Evolutionary conservation across 2,888 invertebrate genomes (phyloP), one percentile per base, ranked within the genome.

Genomic region (Polyommatus iphigenia): DNA sequence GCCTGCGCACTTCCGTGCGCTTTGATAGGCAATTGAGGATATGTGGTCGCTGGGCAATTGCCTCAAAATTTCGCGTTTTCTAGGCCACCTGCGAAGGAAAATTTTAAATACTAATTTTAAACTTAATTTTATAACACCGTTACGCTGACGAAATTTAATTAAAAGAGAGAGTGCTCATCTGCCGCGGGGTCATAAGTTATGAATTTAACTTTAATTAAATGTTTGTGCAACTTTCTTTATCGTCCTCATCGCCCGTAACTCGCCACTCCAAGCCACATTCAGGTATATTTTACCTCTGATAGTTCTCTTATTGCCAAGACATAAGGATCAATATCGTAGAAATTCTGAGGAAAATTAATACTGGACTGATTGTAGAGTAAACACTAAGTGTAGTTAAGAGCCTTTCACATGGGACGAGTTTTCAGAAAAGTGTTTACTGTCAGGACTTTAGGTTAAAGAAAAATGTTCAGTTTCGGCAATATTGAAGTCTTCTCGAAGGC

Each of bases 121-220:
- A 18, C 54, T 59, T 59, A 59, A n/a, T 20, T 59, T 59, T 10
- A 10, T 59, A 59, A 67, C 24, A 67, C 62, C 10, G 24, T 67
- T 67, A 67, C 62, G 13, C 24, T 24, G 13, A 67, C 29, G 67
- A 29, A 67, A 67, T 67, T 67, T 67, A 67, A 67, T 67, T 67
- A 32, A 29, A 67, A 29, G 29, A 67, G 67, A 67, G 13, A 67
- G 67, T 67, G 67, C 67, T 67, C 67, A 67, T 67, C 67, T 32
- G 67, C 67, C 67, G 5, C 2, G 6, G 24, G 67, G 15, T 18
- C 24, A 32, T 67, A 67, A 67, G 67, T 67, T 67, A 67, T 67
- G 67, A 67, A 67, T 67, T 67, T 67, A 67, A 67, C 29, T 67
- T 67, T 67, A 67, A 67, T 67, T 67, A 67, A 67, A 67, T 29